phyloP scores from a whole-genome alignment of 2,888 invertebrate species.

The Camptogramma bilineatum region DNA sequence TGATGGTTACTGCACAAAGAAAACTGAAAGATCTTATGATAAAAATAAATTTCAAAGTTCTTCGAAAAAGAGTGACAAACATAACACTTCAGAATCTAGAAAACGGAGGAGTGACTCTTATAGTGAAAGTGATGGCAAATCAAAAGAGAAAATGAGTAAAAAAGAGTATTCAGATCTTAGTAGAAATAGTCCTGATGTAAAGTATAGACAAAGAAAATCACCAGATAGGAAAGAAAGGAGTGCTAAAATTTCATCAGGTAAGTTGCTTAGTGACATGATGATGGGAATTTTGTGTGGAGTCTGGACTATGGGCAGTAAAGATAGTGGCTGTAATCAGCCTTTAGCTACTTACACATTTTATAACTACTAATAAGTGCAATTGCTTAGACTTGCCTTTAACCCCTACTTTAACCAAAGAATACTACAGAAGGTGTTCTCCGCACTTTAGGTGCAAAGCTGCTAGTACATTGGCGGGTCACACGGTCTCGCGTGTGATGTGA shows the following conservation, averaged over 20 bases:
- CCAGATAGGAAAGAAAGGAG: constrained; percentile 30
- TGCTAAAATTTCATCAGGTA: constrained; percentile 44
- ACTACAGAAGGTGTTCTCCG: too few relatives aligned
- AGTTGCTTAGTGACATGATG: background rate
- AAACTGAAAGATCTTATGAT: constrained; percentile 14
- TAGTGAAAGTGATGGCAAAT: constrained; percentile 44
- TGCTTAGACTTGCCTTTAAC: too few relatives aligned
- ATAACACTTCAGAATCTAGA: constrained; percentile 40
- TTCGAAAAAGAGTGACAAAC: constrained; percentile 18
- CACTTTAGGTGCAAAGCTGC: too few relatives aligned
- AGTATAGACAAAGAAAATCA: constrained; percentile 7
- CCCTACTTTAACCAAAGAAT: too few relatives aligned
- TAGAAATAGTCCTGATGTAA: constrained; percentile 7
- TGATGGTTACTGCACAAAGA: constrained; percentile 9
- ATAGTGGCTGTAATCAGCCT: too few relatives aligned
- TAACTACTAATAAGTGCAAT: too few relatives aligned
- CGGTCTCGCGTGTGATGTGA: too few relatives aligned
- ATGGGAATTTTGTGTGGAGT: background rate
- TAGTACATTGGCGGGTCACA: too few relatives aligned
- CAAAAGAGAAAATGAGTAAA: constrained; percentile 48
- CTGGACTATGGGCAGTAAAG: too few relatives aligned
- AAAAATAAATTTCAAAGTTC: constrained; percentile 25
- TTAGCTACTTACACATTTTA: too few relatives aligned
- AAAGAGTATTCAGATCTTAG: constrained; percentile 44
- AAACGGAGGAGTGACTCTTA: constrained; percentile 50